These are phyloP conservation scores for Drosophila mayaguana DNA, from an alignment of 2,888 invertebrate species.

Conservation along the genomic window DNA sequence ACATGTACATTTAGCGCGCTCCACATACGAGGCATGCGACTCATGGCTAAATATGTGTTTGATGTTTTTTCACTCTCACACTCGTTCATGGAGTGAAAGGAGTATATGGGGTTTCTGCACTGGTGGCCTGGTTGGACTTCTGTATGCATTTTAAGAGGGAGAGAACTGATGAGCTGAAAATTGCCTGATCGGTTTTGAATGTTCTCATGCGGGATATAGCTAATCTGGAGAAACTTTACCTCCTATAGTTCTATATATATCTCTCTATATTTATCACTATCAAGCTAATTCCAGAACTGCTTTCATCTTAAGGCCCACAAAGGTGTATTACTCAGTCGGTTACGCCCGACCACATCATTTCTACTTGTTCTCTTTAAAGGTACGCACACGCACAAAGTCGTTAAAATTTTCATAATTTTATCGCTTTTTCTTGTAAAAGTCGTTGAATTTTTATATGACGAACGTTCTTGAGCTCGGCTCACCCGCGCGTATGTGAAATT, in stretches of 20 bases:
- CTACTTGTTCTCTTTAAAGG: constrained; percentile 2
- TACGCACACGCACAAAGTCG: constrained; percentile 39
- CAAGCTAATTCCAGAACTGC: too few relatives aligned
- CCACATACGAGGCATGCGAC: constrained; percentile 57
- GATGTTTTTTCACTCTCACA: constrained; percentile 6
- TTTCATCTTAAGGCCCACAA: not conserved
- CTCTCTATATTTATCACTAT: too few relatives aligned
- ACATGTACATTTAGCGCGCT: constrained; percentile 69
- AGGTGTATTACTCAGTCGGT: not conserved
- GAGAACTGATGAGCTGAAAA: too few relatives aligned
- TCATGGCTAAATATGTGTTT: constrained; percentile 41
- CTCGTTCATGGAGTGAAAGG: not conserved
- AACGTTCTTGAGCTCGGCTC: constrained; percentile 51
- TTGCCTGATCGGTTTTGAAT: too few relatives aligned
- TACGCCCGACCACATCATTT: not conserved
- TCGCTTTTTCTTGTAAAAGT: constrained; percentile 78
- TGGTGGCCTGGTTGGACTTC: too few relatives aligned
- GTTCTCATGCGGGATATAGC: too few relatives aligned
- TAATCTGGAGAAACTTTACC: too few relatives aligned
- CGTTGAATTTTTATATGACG: constrained; percentile 48
- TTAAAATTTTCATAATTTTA: constrained; percentile 80
- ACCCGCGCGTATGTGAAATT: constrained; percentile 55
- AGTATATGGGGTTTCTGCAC: not conserved
- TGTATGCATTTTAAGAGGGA: too few relatives aligned
- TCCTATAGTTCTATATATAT: not conserved